Evolutionary conservation across 2,113 vertebrate genomes (phyloP), one percentile per base, ranked within the genome.

Genomic region (Sialia sialis): DNA sequence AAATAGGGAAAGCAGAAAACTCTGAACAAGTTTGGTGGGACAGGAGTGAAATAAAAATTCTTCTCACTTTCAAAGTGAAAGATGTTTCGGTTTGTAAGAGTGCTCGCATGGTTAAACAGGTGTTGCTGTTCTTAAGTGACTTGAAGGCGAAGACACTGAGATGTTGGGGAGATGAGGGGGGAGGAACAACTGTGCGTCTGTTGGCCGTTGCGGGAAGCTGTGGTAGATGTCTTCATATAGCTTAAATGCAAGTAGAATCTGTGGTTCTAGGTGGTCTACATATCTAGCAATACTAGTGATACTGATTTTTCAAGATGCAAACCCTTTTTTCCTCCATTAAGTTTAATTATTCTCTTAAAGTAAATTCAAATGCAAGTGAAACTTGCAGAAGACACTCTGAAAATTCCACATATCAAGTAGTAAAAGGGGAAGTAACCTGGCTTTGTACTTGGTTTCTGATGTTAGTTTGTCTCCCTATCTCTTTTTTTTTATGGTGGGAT

Each of bases 61-160:
- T 87, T 5, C 34, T 59, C 4, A 0, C 12, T 85, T 48, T 81
- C 13, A 39, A 27, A 67, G 30, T 17, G 29, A 29, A 62, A 62
- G n/a, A 12, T 34, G 12, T 38, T 78, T 76, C 19, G 26, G 19
- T 41, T 46, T 11, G 3, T 78, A n/a, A 38, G 36, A 51, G 32
- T 16, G 14, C 29, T 51, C 0, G 0, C 6, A 32, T 27, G 2
- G 10, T 72, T 52, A 44, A 67, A 43, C 39, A 58, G 32, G 4
- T 73, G 9, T 58, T 89, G 49, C 27, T 58, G 91, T 77, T 56
- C 19, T 36, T 62, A 18, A 26, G 14, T 67, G 25, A 36, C 16
- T 80, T 30, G 22, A 38, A 55, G 23, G 39, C 38, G 38, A 67
- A 68, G 67, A 32, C 6, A 6, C 7, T 46, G 43, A 41, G 10